phyloP scores from a whole-genome alignment of 2,113 vertebrate species.

The Thymallus thymallus region DNA sequence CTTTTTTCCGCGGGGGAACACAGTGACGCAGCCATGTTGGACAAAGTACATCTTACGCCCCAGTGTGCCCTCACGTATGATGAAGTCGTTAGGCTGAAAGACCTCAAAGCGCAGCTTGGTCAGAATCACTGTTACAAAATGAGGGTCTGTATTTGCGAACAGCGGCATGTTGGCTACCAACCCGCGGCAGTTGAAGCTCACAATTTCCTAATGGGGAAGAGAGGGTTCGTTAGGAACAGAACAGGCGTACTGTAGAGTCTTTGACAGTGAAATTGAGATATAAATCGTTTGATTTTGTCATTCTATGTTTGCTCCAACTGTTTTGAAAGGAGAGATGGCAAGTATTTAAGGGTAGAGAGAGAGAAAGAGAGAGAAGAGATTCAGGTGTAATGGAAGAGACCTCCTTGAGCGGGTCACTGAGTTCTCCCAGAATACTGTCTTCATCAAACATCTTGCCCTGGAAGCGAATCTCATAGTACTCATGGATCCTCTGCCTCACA shows the following conservation, averaged over 20 bases:
- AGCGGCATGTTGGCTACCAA: slow-evolving; percentile 96
- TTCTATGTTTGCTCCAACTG: neutral
- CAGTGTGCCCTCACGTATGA: slow-evolving; percentile 91
- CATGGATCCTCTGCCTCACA: slow-evolving; percentile 96
- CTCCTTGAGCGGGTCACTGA: slow-evolving; percentile 98
- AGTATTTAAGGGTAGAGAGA: neutral
- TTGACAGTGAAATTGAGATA: neutral
- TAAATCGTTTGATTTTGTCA: too few species aligned
- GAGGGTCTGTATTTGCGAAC: slow-evolving; percentile 94
- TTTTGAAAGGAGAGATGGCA: neutral
- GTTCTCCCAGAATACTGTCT: slow-evolving; percentile 93
- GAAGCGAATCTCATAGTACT: slow-evolving; percentile 97
- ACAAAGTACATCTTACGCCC: slow-evolving; percentile 99
- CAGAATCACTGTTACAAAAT: slow-evolving; percentile 94
- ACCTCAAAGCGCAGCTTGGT: slow-evolving; percentile 93
- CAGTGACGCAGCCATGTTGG: slow-evolving; percentile 89
- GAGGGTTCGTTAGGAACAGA: neutral
- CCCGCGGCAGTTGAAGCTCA: slow-evolving; percentile 94
- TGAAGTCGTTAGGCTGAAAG: slow-evolving; percentile 89
- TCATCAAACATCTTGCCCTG: slow-evolving; percentile 99
- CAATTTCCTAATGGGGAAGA: slow-evolving; percentile 82
- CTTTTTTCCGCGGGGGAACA: slow-evolving; percentile 87
- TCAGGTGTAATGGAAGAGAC: slow-evolving; percentile 56
- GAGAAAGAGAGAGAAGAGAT: neutral
- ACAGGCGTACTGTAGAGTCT: neutral